Conservation (phyloP, 37 sponge, comb jelly and placozoan genomes). For the Haliclona indistincta region DNA sequence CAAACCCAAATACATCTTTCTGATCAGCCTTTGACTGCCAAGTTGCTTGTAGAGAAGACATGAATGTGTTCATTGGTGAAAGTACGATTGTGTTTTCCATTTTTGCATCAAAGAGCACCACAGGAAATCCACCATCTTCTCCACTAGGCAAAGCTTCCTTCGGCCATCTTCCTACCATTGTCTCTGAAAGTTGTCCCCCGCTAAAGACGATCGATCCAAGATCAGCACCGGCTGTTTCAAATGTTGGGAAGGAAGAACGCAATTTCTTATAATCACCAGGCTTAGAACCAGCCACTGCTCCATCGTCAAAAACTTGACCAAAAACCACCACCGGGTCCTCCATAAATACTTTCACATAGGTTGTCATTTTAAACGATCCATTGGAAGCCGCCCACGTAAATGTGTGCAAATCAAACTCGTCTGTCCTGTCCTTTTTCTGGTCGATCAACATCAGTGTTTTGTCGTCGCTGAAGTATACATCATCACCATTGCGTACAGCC, state of each 20-base stretch:
- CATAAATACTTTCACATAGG: conserved; percentile 10
- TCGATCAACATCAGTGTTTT: not conserved
- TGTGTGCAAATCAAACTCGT: conserved; percentile 4
- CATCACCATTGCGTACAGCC: conserved; percentile 26
- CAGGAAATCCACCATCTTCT: conserved; percentile 71
- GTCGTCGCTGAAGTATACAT: conserved; percentile 11
- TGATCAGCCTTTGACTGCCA: not conserved
- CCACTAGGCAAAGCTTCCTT: conserved; percentile 1
- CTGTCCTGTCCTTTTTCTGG: not conserved
- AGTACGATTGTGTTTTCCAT: conserved; percentile 64
- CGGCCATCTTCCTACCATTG: not conserved
- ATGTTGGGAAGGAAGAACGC: conserved; percentile 60
- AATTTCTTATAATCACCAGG: conserved; percentile 5
- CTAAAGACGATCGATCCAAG: conserved; percentile 55
- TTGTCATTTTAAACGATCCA: conserved; percentile 12
- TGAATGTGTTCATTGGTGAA: conserved; percentile 63
- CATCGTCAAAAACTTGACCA: conserved; percentile 16
- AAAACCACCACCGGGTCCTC: conserved; percentile 35
- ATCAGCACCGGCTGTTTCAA: conserved; percentile 12
- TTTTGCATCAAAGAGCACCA: conserved; percentile 52
- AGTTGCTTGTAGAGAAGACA: conserved; percentile 58
- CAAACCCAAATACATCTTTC: not conserved
- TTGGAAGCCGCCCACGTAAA: conserved; percentile 14
- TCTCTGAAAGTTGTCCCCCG: not conserved
- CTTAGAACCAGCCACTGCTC: conserved; percentile 7